Base-by-base conservation (phyloP, 2,113 vertebrate species). In the Eurystomus gularis region DNA sequence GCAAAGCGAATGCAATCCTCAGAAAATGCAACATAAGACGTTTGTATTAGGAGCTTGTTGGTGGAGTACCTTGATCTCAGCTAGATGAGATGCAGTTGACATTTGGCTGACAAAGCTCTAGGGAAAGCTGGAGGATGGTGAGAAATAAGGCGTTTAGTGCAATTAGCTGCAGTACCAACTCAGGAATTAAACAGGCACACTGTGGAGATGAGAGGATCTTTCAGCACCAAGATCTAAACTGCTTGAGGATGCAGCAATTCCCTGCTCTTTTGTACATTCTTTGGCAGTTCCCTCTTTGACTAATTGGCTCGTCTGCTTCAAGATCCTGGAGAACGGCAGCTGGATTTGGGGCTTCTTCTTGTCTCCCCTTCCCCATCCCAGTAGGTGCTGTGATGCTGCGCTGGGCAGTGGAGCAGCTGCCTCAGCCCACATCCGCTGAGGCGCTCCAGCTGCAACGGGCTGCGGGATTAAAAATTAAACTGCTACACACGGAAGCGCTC, bases 51-150 rank as follows among this genome's bases (percentile, higher is more conserved):
- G 77, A 73, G 73, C 82, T 79, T 48, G 51, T 64, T 86, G 0
- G 0, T 60, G 60, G 72, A 86, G 69, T 79, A 48, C 78, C 78
- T 90, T 35, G 87, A 77, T 87, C 91, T 95, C 91, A 49, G 76
- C 78, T 46, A 79, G 81, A 86, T 65, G 87, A 93, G 94, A 90
- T 35, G 70, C 49, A 84, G 91, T 72, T 90, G 93, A 86, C 90
- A 77, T 94, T 91, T 90, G 93, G 78, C 82, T 93, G 84, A 80
- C 54, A 91, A 95, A 94, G 84, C 89, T 80, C 66, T 48, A 51
- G 84, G 81, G 94, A 76, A 54, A 54, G 61, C 70, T 77, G 61
- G 78, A 1, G 82, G 87, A 88, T 4, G 39, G 42, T 54, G 69
- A 89, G 84, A 79, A 94, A 62, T 35, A 57, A 84, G 81, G 37